These are phyloP conservation scores for Phylloscopus trochiloides DNA, from an alignment of 2,113 vertebrate genomes.

Conservation along the genomic window DNA sequence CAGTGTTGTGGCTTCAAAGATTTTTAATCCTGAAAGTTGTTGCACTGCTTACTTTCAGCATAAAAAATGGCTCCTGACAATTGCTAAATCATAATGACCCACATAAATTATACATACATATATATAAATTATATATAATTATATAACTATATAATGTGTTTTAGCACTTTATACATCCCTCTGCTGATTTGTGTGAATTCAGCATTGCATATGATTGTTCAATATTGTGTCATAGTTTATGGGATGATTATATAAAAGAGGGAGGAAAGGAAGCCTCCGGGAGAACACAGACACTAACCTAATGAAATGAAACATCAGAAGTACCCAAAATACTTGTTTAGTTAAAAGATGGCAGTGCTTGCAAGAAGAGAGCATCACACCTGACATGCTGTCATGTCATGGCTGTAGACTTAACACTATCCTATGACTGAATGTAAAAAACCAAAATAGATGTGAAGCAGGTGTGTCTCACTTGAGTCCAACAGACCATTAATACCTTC, in stretches of 20 bases:
- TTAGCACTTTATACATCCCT: background rate
- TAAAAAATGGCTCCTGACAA: background rate
- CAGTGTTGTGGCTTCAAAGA: background rate
- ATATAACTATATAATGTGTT: too few species aligned
- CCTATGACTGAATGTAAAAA: background rate
- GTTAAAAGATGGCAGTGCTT: background rate
- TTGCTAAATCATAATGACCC: background rate
- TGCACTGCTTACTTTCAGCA: background rate
- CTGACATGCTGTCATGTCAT: background rate
- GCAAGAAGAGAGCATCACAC: background rate
- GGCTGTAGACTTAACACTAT: background rate
- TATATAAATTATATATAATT: too few species aligned
- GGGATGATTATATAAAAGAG: background rate
- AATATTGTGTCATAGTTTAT: background rate
- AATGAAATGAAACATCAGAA: background rate
- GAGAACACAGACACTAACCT: background rate
- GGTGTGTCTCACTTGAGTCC: background rate
- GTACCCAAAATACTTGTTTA: background rate
- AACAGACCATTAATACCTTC: background rate
- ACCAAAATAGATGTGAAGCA: background rate
- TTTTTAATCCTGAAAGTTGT: background rate
- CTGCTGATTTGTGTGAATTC: background rate
- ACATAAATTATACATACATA: background rate
- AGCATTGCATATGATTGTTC: background rate
- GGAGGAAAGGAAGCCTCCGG: background rate